These are phyloP conservation scores for Galeruca laticollis DNA, from an alignment of 2,888 invertebrate genomes.

Conservation along the genomic window DNA sequence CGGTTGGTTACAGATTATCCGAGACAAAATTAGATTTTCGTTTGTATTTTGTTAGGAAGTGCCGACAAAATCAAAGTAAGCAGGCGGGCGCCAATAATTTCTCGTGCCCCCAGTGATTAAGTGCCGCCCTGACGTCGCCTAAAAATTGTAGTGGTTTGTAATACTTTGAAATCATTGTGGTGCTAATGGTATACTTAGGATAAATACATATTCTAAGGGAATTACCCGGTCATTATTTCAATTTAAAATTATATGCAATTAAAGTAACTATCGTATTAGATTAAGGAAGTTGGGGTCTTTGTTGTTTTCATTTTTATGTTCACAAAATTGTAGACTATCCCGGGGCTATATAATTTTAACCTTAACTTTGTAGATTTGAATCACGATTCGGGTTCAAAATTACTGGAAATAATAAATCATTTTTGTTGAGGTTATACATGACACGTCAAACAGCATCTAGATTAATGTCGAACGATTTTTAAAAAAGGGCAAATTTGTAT, in stretches of 20 bases:
- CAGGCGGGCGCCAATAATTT: constrained; percentile 50
- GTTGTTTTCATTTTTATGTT: constrained; percentile 39
- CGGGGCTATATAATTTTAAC: constrained; percentile 31
- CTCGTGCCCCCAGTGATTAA: constrained; percentile 56
- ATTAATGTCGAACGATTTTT: no score
- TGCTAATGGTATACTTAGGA: constrained; percentile 65
- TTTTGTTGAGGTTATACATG: neutral
- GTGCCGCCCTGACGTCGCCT: constrained; percentile 62
- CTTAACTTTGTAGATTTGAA: constrained; percentile 13
- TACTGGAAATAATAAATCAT: neutral
- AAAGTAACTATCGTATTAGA: constrained; percentile 59
- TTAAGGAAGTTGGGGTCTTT: constrained; percentile 35
- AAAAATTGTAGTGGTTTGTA: constrained; percentile 65
- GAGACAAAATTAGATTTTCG: constrained; percentile 15
- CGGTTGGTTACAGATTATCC: neutral
- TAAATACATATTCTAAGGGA: constrained; percentile 62
- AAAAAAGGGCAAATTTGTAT: no score
- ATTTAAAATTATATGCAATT: constrained; percentile 64
- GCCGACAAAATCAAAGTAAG: constrained; percentile 30
- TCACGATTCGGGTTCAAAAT: neutral
- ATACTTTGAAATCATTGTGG: constrained; percentile 58
- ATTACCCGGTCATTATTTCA: constrained; percentile 61
- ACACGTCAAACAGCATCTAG: neutral
- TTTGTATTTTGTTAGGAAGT: constrained; percentile 30
- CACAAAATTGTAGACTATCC: constrained; percentile 19